These are phyloP conservation scores for Netelia virgata DNA, from an alignment of 2,888 invertebrate genomes.

Conservation along the genomic window DNA sequence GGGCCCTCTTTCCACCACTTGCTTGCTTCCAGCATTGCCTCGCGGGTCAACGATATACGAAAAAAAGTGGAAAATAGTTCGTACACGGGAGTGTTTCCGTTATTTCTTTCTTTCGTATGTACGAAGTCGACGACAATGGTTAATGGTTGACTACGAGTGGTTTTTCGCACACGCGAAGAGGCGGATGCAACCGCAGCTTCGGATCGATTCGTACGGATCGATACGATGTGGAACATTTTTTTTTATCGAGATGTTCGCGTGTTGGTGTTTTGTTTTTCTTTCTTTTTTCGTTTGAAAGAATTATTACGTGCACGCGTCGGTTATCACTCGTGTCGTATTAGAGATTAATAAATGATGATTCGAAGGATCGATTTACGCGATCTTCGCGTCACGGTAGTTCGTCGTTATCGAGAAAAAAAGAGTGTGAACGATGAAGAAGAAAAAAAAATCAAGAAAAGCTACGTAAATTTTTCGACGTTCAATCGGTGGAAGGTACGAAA, in stretches of 20 bases:
- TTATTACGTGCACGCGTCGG: no score
- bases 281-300: not conserved
- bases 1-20: not conserved
- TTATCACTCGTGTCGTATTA: no score
- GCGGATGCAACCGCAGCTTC: not conserved
- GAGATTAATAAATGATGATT: no score
- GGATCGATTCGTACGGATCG: conserved; percentile 27
- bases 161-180: not conserved
- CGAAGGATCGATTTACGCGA: no score
- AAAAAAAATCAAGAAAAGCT: no score
- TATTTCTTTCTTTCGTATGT: not conserved
- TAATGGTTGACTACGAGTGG: no score
- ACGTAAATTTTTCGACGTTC: no score
- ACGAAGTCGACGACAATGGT: no score
- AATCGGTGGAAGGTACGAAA: no score
- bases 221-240: not conserved
- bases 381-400: no score
- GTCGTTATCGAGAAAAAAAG: no score
- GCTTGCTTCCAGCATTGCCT: conserved; percentile 18
- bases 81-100: not conserved
- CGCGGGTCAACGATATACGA: conserved; percentile 31
- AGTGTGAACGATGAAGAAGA: no score
- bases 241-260: not conserved
- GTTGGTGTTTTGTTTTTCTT: conserved; percentile 4
- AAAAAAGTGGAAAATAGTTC: conserved; percentile 16